A percentile compares a stretch with the other conserved stretches of the same genome.
Evolutionary conservation across 1,140 invertebrate species (phyloP).

Genomic region (Idris sp.): DNA sequence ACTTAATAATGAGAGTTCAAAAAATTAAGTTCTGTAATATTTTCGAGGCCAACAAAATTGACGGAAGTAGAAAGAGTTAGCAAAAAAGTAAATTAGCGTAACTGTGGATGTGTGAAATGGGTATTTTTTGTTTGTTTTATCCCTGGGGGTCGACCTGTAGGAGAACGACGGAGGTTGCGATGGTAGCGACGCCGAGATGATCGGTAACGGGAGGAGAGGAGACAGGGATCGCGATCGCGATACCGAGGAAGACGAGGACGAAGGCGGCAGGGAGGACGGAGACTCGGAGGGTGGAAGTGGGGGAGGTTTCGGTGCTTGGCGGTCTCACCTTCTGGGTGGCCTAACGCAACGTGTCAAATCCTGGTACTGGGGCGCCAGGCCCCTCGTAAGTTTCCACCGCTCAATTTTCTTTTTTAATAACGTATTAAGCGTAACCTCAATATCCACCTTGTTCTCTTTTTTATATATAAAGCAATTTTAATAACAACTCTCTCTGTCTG

Average conservation of each 20-base stretch:
- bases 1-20: no score
- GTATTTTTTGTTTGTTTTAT: slow-evolving; percentile 67
- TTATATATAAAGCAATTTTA: no score
- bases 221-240: slow-evolving; percentile 81
- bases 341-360: slow-evolving; percentile 95
- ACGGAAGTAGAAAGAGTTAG: slow-evolving; percentile 26
- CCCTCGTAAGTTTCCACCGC: slow-evolving; percentile 88
- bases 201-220: slow-evolving; percentile 83
- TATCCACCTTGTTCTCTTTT: slow-evolving; percentile 43
- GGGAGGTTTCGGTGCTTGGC: slow-evolving; percentile 94
- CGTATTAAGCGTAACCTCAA: slow-evolving; percentile 35
- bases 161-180: slow-evolving; percentile 77
- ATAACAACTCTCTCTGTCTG: slow-evolving; percentile 50
- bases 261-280: slow-evolving; percentile 76
- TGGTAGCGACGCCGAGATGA: slow-evolving; percentile 78
- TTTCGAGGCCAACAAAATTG: slow-evolving; percentile 29
- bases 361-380: slow-evolving; percentile 94
- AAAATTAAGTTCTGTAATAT: no score
- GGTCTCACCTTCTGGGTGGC: slow-evolving; percentile 90
- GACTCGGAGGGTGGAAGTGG: slow-evolving; percentile 78
- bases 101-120: slow-evolving; percentile 63
- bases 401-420: slow-evolving; percentile 54
- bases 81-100: slow-evolving; percentile 42
- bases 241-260: slow-evolving; percentile 77
- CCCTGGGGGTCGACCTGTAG: slow-evolving; percentile 65